These are phyloP conservation scores for Campylorhamphus procurvoides DNA, from an alignment of 2,113 vertebrate genomes.

Conservation along the genomic window DNA sequence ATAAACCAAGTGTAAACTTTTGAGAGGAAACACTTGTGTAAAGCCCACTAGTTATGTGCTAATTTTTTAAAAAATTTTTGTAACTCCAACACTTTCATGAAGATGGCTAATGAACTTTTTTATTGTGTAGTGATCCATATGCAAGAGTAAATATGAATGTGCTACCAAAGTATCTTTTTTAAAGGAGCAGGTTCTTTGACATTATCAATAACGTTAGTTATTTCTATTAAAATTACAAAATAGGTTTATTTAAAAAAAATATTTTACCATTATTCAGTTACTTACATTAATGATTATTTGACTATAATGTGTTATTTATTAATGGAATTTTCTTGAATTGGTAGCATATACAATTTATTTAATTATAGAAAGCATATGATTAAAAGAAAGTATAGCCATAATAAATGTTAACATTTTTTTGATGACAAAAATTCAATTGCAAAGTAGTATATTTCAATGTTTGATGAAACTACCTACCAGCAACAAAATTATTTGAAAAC, in stretches of 20 bases:
- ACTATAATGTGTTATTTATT: conserved; percentile 38
- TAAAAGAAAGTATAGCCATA: conserved; percentile 43
- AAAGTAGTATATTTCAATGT: conserved; percentile 29
- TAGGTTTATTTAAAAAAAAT: conserved; percentile 31
- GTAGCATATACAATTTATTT: conserved; percentile 57
- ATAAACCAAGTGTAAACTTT: conserved; percentile 68
- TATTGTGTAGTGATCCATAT: conserved; percentile 2
- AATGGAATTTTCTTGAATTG: conserved; percentile 61
- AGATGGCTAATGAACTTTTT: conserved; percentile 41
- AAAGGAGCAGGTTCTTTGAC: neutral
- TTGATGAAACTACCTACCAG: conserved; percentile 46
- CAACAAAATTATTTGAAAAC: conserved; percentile 62
- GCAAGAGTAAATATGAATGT: neutral
- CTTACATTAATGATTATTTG: conserved; percentile 29
- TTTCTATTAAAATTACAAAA: conserved; percentile 12
- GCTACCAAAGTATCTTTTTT: conserved; percentile 23
- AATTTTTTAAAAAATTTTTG: neutral
- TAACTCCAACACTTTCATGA: neutral
- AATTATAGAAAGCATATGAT: conserved; percentile 54
- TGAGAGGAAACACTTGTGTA: conserved; percentile 47
- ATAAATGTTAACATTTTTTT: conserved; percentile 49
- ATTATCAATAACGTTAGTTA: conserved; percentile 47
- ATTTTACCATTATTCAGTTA: conserved; percentile 37
- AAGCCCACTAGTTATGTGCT: neutral
- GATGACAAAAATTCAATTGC: conserved; percentile 25